A percentile compares a stretch with the other conserved stretches of the same genome.
phyloP scores from a whole-genome alignment of 1,140 invertebrate species.

The Lordiphosa clarofinis region DNA sequence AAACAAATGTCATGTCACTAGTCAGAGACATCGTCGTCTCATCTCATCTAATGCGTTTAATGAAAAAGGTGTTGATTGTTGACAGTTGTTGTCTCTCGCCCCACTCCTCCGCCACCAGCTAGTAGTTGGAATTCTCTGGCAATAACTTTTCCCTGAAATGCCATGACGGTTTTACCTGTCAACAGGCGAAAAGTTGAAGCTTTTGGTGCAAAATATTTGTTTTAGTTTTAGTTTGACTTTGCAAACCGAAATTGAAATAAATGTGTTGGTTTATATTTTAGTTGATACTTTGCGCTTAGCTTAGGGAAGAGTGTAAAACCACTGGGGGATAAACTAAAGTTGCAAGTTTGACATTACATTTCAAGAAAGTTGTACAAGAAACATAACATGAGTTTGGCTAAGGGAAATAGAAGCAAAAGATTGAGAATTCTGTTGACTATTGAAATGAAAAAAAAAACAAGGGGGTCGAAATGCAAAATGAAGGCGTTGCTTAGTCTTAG shows the following conservation, averaged over 20 bases:
- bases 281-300: slow-evolving; percentile 6
- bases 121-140: not conserved
- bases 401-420: not conserved
- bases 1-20: slow-evolving; percentile 65
- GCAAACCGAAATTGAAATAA: slow-evolving; percentile 49
- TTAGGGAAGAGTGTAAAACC: not conserved
- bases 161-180: slow-evolving; percentile 45
- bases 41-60: slow-evolving; percentile 74
- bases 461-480: no score
- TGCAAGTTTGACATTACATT: slow-evolving; percentile 8
- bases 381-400: not conserved
- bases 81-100: slow-evolving; percentile 45
- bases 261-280: slow-evolving; percentile 27
- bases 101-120: not conserved
- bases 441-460: no score
- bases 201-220: slow-evolving; percentile 52
- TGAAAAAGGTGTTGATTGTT: slow-evolving; percentile 78
- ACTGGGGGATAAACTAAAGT: slow-evolving; percentile 5
- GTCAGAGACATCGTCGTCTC: slow-evolving; percentile 34
- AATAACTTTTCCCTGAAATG: slow-evolving; percentile 38
- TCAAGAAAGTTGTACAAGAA: slow-evolving; percentile 3
- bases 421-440: no score
- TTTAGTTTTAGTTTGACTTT: slow-evolving; percentile 59
- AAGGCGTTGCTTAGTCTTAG: no score
- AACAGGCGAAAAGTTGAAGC: slow-evolving; percentile 31